phyloP scores from a whole-genome alignment of 2,888 invertebrate species.

The Drosophila mulleri region DNA sequence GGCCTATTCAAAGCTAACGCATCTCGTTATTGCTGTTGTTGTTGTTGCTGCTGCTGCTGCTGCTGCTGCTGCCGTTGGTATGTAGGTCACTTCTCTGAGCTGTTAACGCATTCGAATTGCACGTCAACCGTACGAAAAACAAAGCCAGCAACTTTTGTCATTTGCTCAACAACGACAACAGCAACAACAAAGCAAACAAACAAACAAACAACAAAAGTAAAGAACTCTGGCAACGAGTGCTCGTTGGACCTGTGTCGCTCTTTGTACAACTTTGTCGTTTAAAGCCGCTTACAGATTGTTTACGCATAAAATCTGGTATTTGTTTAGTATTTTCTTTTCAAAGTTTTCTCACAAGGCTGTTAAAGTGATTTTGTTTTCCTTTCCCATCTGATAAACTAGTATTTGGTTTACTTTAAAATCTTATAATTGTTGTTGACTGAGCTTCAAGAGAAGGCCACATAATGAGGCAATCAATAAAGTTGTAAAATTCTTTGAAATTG shows the following conservation, averaged over 20 bases:
- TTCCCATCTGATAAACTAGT: not conserved
- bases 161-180: slow-evolving; percentile 53
- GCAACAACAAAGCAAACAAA: slow-evolving; percentile 26
- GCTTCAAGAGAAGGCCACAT: too few species aligned
- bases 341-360: not conserved
- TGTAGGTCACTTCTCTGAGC: slow-evolving; percentile 58
- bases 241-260: slow-evolving; percentile 20
- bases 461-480: not conserved
- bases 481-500: not conserved
- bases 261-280: slow-evolving; percentile 47
- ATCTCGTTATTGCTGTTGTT: not conserved
- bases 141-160: slow-evolving; percentile 76
- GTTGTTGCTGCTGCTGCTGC: slow-evolving; percentile 11
- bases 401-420: not conserved
- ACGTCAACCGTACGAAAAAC: slow-evolving; percentile 78
- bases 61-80: slow-evolving; percentile 29
- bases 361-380: not conserved
- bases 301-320: slow-evolving; percentile 26
- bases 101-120: slow-evolving; percentile 81
- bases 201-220: slow-evolving; percentile 27
- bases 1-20: slow-evolving; percentile 40
- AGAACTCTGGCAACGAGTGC: slow-evolving; percentile 17
- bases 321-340: slow-evolving; percentile 17
- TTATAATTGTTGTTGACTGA: not conserved
- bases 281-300: slow-evolving; percentile 47